These are phyloP conservation scores for Butorides virescens DNA, from an alignment of 2,113 vertebrate genomes.

Conservation along the genomic window DNA sequence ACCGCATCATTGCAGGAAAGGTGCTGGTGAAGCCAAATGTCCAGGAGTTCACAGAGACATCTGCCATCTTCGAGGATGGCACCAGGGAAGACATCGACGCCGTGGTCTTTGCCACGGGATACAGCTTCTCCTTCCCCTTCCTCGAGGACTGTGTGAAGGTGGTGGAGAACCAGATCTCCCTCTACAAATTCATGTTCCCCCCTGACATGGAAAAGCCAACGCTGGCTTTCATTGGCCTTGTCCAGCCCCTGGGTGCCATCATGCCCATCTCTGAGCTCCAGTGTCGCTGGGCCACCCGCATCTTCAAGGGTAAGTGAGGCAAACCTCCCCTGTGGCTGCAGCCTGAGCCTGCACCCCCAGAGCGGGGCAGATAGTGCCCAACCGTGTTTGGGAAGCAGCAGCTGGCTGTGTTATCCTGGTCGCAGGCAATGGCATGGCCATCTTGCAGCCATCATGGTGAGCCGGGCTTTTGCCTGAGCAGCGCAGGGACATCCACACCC, in stretches of 20 bases:
- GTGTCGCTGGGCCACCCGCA: slow-evolving; percentile 84
- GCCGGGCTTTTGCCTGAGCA: neutral
- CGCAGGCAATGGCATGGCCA: fast-evolving
- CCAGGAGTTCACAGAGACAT: slow-evolving; percentile 74
- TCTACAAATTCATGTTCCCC: slow-evolving; percentile 86
- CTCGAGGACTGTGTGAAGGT: slow-evolving; percentile 75
- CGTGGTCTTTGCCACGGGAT: slow-evolving; percentile 90
- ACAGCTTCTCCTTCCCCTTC: slow-evolving; percentile 81
- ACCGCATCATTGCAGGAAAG: slow-evolving; percentile 81
- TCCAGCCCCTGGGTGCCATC: slow-evolving; percentile 80
- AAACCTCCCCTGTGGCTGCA: no score
- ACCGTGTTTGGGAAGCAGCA: neutral
- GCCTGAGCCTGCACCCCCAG: neutral
- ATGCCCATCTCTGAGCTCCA: slow-evolving; percentile 89
- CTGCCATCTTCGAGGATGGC: slow-evolving; percentile 84
- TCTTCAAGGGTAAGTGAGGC: slow-evolving; percentile 80
- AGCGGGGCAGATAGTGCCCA: neutral
- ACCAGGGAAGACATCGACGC: slow-evolving; percentile 81
- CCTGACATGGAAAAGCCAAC: slow-evolving; percentile 80
- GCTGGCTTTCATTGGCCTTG: slow-evolving; percentile 82
- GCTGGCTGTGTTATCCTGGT: neutral
- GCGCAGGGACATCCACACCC: neutral
- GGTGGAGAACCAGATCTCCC: slow-evolving; percentile 67
- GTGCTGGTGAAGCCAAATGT: slow-evolving; percentile 83
- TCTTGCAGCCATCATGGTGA: neutral